A percentile compares a stretch with the other conserved stretches of the same genome.
Conservation (phyloP, 2,113 vertebrate species). For the Grallaria varia region DNA sequence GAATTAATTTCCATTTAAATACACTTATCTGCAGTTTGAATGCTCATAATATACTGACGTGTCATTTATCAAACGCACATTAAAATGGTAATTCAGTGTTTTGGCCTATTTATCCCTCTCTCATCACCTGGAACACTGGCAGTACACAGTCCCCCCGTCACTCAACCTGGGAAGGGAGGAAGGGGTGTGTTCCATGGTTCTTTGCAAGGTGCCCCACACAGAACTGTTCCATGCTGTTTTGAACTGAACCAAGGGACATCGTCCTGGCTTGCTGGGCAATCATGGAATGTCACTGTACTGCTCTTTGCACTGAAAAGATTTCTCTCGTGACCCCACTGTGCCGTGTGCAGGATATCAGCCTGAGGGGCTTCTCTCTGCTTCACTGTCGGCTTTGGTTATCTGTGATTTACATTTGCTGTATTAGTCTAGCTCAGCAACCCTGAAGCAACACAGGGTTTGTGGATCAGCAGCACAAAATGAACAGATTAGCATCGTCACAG, state of each 20-base stretch:
- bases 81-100: background rate
- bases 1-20: background rate
- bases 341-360: background rate
- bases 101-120: background rate
- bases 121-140: background rate
- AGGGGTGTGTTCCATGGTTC: background rate
- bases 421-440: background rate
- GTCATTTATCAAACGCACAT: background rate
- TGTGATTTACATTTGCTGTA: background rate
- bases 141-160: fast-evolving
- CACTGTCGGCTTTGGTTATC: background rate
- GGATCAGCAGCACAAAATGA: background rate
- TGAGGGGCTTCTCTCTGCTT: background rate
- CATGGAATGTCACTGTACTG: fast-evolving
- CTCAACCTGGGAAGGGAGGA: background rate
- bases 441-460: background rate
- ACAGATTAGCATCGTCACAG: background rate
- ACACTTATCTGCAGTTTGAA: background rate
- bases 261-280: background rate
- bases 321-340: background rate
- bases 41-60: background rate
- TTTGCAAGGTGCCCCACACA: background rate
- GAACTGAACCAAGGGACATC: background rate
- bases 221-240: background rate
- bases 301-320: background rate